Base-by-base conservation (phyloP, 2,797 vertebrate species). In the Acridotheres tristis region DNA sequence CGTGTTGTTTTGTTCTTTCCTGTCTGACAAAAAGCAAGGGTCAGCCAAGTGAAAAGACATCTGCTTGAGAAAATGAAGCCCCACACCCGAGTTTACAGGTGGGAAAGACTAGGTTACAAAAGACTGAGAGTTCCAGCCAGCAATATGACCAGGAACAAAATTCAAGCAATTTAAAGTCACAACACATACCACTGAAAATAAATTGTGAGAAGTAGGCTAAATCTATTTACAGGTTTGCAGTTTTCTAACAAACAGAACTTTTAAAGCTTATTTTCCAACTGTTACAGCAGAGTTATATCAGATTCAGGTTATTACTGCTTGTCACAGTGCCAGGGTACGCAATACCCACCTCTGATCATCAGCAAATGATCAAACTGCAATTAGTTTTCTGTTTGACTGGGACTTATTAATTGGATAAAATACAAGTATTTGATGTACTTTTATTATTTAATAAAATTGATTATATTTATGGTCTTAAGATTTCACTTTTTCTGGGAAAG, bases 371-470 rank as follows among this genome's bases (percentile, higher is more conserved):
- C 34, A 29, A 96, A 94, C 73, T 89, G 78, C 85, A 92, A 94
- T 92, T 91, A 91, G 67, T 94, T 85, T 95, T 90, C 55, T 90
- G 90, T 96, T 95, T 96, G 85, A 94, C 77, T 90, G 72, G 74
- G 88, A 76, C 91, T 94, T 96, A 94, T 80, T 94, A 96, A 97
- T 92, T 89, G 90, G 93, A 68, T 73, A 85, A 91, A 86, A 93
- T 15, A 81, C 27, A 93, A 92, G 82, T 89, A 75, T 94, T 93
- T 84, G 87, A 94, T 93, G 92, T 95, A 95, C 91, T 96, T 96
- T 94, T 96, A 94, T 93, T 96, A 96, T 94, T 96, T 94, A 97
- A 96, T 96, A 96, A 96, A 97, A 95, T 59, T 82, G 32, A 95
- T 96, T 93, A 91, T 96, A 97, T 96, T 96, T 97, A 96, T 94